Base-by-base conservation (phyloP, 2,113 vertebrate genomes). In the Otus sunia region DNA sequence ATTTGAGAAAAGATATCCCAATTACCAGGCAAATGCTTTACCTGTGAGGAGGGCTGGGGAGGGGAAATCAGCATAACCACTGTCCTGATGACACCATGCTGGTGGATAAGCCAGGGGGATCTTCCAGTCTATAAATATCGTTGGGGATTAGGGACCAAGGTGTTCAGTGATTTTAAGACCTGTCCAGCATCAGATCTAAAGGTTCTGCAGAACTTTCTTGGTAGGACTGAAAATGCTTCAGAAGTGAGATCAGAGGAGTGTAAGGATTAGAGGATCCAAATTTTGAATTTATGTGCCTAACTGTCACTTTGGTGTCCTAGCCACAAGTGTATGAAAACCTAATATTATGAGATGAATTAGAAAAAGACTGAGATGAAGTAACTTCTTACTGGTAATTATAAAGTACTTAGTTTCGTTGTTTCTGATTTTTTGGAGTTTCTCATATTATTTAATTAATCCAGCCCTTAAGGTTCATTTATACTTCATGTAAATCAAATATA, bases 401-500 rank as follows among this genome's bases (percentile, higher is more conserved):
- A 88, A 72, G 34, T 81, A 71, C 36, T 75, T 74, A 63, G 49
- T 68, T 91, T 79, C 5, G 0, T 49, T 80, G 82, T 78, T 92
- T 89, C 79, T 75, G 39, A 29, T 52, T 86, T 92, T 90, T 94
- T 86, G 63, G 0, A 84, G 47, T 81, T 95, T 72, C 49, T 91
- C 25, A 9, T 66, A 63, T 81, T 92, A 77, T 84, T 93, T 89
- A 94, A 96, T 94, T 94, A 94, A 91, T 73, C 62, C n/a, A 94
- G 53, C 73, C 89, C 80, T 94, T 91, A 92, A 95, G 91, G 86
- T 87, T 92, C 30, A 94, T 92, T 96, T 94, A 82, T 81, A 87
- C 86, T 94, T 94, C 41, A 90, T 92, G 63, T 81, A 95, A 97
- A 94, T 90, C 62, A 92, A 95, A 92, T 94, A 91, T 76, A 91